These are phyloP conservation scores for Caenorhabditis briggsae DNA, from an alignment of 1,140 invertebrate species.

Conservation along the genomic window DNA sequence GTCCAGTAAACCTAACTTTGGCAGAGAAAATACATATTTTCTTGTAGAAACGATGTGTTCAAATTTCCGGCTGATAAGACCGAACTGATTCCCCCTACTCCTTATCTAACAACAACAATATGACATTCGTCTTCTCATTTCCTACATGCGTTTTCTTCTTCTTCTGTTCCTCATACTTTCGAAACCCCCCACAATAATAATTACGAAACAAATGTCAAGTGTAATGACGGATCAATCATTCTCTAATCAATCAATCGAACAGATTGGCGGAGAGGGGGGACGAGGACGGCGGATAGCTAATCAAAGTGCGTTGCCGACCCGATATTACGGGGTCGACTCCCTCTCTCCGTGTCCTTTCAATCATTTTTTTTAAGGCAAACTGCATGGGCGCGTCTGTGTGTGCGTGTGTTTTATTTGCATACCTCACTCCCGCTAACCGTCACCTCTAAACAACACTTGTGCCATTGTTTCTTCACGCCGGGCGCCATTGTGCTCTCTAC, in stretches of 20 bases:
- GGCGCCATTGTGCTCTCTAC: slow-evolving; percentile 39
- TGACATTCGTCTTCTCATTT: too few species aligned
- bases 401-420: slow-evolving; percentile 43
- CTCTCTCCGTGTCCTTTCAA: slow-evolving; percentile 32
- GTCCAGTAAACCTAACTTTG: too few species aligned
- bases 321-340: slow-evolving; percentile 11
- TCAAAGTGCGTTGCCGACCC: slow-evolving; percentile 42
- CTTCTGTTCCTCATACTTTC: not conserved
- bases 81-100: too few species aligned
- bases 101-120: too few species aligned
- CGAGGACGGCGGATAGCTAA: slow-evolving; percentile 4
- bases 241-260: slow-evolving; percentile 48
- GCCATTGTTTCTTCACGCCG: slow-evolving; percentile 50
- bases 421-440: not conserved
- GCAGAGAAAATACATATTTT: too few species aligned
- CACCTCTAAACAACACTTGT: slow-evolving; percentile 35
- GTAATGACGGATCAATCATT: slow-evolving; percentile 42
- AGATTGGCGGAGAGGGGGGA: slow-evolving; percentile 19
- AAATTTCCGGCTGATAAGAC: too few species aligned
- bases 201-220: slow-evolving; percentile 24
- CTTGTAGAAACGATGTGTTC: too few species aligned
- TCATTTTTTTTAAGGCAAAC: slow-evolving; percentile 25
- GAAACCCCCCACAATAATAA: slow-evolving; percentile 6
- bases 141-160: too few species aligned
- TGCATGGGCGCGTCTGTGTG: slow-evolving; percentile 18